Evolutionary conservation across 2,888 invertebrate genomes (phyloP).

Genomic region (Rhopalosiphum nymphaeae): DNA sequence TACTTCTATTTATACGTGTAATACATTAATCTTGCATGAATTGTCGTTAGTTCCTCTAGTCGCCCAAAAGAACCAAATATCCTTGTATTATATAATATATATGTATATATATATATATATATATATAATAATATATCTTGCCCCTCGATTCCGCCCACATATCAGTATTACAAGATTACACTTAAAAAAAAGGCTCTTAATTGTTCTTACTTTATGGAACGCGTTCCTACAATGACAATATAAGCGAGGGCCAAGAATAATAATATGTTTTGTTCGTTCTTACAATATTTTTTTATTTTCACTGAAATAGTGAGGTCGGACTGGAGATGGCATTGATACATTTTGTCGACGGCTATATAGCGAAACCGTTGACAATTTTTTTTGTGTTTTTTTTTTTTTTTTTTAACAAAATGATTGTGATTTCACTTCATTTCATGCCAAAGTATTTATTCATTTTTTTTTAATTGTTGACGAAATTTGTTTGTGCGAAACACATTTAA

Average conservation of each 20-base stretch:
- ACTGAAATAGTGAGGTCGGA: neutral
- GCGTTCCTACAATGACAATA: constrained; percentile 62
- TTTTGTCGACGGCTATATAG: constrained; percentile 7
- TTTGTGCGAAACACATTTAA: constrained; percentile 41
- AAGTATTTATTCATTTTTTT: constrained; percentile 33
- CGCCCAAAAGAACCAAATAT: constrained; percentile 46
- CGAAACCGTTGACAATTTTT: neutral
- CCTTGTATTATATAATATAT: constrained; percentile 9
- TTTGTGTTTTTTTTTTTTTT: neutral
- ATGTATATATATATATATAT: neutral
- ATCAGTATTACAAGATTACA: constrained; percentile 53
- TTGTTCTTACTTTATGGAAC: constrained; percentile 50
- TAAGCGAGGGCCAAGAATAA: constrained; percentile 31
- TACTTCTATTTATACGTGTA: constrained; percentile 58
- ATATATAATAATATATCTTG: constrained; percentile 24
- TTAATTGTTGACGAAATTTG: constrained; percentile 42
- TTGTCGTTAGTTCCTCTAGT: constrained; percentile 57
- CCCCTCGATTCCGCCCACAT: constrained; percentile 58
- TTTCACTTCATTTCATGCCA: constrained; percentile 52
- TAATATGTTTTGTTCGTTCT: constrained; percentile 3
- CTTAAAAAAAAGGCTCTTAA: constrained; percentile 20
- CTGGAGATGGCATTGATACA: neutral
- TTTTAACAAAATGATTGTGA: constrained; percentile 28
- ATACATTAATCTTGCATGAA: constrained; percentile 62
- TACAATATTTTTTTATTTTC: constrained; percentile 37